Evolutionary conservation across 2,888 invertebrate genomes (phyloP).

Genomic region (Caenorhabditis macrosperma): DNA sequence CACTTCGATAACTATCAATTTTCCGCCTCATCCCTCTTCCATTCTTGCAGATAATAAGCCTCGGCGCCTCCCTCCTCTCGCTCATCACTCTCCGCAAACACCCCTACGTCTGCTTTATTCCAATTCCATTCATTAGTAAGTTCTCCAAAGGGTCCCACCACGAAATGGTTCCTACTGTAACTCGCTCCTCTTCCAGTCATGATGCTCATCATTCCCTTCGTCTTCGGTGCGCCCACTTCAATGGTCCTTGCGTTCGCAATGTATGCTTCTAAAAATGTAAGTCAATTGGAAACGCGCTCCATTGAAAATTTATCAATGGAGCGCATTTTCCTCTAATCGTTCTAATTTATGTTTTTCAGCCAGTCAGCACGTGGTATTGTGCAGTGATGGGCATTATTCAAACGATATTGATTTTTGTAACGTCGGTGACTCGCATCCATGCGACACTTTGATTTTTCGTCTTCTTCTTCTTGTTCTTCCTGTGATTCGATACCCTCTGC

Average conservation of each 20-base stretch:
- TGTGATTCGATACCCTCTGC: no score
- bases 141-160: neutral
- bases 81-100: constrained; percentile 73
- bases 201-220: constrained; percentile 63
- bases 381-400: constrained; percentile 72
- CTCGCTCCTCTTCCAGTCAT: constrained; percentile 63
- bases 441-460: constrained; percentile 67
- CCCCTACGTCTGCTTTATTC: constrained; percentile 66
- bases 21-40: no score
- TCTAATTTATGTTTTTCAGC: constrained; percentile 29
- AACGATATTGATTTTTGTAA: constrained; percentile 68
- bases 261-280: constrained; percentile 56
- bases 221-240: constrained; percentile 67
- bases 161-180: neutral
- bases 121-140: constrained; percentile 63
- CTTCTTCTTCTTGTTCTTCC: constrained; percentile 1
- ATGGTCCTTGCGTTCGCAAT: constrained; percentile 65
- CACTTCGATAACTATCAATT: no score
- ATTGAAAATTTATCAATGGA: neutral
- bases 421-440: constrained; percentile 70
- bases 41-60: constrained; percentile 55
- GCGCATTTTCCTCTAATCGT: constrained; percentile 3
- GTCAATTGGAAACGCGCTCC: constrained; percentile 6
- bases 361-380: constrained; percentile 72
- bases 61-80: constrained; percentile 67